Evolutionary conservation across 2,888 invertebrate species (phyloP).

Genomic region (Eurois occulta): DNA sequence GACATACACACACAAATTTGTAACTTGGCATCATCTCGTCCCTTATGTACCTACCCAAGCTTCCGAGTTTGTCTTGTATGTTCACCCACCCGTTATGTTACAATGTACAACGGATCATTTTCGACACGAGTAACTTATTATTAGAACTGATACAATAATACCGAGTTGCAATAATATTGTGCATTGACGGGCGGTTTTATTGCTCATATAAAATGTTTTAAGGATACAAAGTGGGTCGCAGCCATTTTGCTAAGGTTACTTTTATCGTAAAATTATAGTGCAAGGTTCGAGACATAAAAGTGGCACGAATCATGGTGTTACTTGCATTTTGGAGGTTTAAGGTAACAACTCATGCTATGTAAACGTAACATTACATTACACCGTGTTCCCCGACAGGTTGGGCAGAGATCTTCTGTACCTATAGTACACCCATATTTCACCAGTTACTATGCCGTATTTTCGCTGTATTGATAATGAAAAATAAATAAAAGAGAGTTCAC

Average conservation of each 20-base stretch:
- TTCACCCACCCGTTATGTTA: background rate
- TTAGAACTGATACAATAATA: background rate
- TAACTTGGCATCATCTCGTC: background rate
- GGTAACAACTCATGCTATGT: background rate
- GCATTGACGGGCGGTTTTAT: slow-evolving; percentile 11
- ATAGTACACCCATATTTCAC: background rate
- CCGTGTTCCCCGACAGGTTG: background rate
- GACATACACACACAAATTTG: background rate
- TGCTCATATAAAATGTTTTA: slow-evolving; percentile 17
- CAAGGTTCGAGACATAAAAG: slow-evolving; percentile 16
- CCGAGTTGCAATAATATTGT: background rate
- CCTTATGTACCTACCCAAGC: background rate
- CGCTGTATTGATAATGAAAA: background rate
- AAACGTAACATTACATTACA: background rate
- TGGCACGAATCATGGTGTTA: background rate
- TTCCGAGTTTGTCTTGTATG: background rate
- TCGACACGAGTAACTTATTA: background rate
- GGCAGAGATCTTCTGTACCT: background rate
- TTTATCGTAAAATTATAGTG: slow-evolving; percentile 28
- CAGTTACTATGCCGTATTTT: background rate
- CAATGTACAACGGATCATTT: background rate
- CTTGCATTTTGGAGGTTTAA: background rate
- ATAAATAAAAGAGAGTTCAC: background rate
- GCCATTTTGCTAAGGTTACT: slow-evolving; percentile 9
- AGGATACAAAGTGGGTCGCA: slow-evolving; percentile 9